phyloP scores from a whole-genome alignment of 2,113 vertebrate genomes.

The Excalfactoria chinensis region DNA sequence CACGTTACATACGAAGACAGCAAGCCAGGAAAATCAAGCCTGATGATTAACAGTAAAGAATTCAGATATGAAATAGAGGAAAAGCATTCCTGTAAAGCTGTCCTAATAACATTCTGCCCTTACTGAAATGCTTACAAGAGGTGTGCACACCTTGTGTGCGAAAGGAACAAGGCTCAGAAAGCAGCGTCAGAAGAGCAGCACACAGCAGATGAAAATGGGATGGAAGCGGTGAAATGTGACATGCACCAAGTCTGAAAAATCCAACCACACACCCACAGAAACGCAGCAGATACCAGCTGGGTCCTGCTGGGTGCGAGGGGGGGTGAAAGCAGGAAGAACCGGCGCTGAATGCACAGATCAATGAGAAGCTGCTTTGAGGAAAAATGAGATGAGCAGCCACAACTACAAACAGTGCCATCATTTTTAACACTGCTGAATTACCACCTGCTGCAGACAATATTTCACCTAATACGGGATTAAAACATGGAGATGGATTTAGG shows the following conservation, averaged over 20 bases:
- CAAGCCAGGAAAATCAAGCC: not conserved
- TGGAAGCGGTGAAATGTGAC: not conserved
- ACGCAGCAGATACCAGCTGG: not conserved
- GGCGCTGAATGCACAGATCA: not conserved
- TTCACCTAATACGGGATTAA: fast-evolving
- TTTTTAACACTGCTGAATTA: not conserved
- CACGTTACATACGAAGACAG: not conserved
- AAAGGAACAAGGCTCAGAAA: not conserved
- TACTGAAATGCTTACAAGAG: not conserved
- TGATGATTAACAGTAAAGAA: not conserved
- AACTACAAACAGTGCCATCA: not conserved
- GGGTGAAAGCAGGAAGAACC: not conserved
- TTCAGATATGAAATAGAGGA: not conserved
- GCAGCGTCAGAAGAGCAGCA: not conserved
- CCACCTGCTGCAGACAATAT: not conserved
- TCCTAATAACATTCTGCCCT: not conserved
- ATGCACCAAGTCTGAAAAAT: fast-evolving
- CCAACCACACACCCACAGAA: not conserved
- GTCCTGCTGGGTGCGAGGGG: not conserved
- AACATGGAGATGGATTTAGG: not conserved
- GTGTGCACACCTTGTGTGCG: not conserved
- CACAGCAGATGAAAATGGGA: fast-evolving
- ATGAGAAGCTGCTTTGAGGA: not conserved
- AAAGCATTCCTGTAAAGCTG: not conserved
- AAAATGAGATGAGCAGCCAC: not conserved